Evolutionary conservation across 2,888 invertebrate genomes (phyloP), one percentile per base, ranked within the genome.

Genomic region (Mesodorylaimus sp.): DNA sequence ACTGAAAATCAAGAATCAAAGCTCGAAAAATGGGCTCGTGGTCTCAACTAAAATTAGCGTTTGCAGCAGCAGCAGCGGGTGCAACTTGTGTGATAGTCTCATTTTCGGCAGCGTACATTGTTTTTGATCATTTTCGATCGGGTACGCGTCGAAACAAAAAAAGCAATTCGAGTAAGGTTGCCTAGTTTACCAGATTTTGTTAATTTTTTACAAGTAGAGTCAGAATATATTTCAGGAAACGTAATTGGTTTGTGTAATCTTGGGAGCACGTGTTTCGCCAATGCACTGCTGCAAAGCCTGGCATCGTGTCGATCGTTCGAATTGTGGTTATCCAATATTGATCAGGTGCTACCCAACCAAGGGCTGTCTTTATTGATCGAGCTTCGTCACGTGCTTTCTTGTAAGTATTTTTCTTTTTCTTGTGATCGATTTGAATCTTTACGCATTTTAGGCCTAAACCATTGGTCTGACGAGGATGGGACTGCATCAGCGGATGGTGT

Each of bases 191-290:
- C n/a, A n/a, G n/a, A n/a, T n/a, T n/a, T n/a, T n/a, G n/a, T n/a
- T n/a, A n/a, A n/a, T n/a, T n/a, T n/a, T n/a, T n/a, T n/a, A n/a
- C n/a, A n/a, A n/a, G n/a, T n/a, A n/a, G n/a, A n/a, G n/a, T n/a
- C n/a, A n/a, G n/a, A n/a, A n/a, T n/a, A n/a, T 39, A 16, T 39
- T 68, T 48, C 41, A 39, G 41, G 21, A 21, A 13, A 21, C 7
- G 13, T 39, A 21, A 64, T 66, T 46, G 91, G 89, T 7, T 74
- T 91, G 36, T 81, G 82, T 57, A 91, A 91, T 72, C 75, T 88
- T 55, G 89, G 89, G 39, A 80, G 83, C 58, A 87, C 88, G 1
- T 91, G 91, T 68, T 91, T 89, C 66, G 71, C 91, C 49, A 91
- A 91, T 70, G 83, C 88, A 0, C 72, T 89, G 44, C 73, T 91